These are phyloP conservation scores for Diarsia rubi DNA, from an alignment of 2,888 invertebrate genomes.

Conservation along the genomic window DNA sequence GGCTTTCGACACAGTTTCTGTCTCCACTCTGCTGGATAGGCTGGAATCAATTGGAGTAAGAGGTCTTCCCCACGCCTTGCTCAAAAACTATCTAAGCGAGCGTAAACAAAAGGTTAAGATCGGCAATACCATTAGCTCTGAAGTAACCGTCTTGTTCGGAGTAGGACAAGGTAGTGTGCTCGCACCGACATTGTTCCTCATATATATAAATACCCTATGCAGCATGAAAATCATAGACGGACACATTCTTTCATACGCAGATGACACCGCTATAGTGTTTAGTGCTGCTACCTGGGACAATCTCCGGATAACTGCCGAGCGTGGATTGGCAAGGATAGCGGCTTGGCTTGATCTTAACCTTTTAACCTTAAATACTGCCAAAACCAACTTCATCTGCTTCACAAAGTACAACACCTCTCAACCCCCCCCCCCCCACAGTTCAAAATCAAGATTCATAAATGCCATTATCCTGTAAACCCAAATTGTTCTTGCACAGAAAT, in stretches of 20 bases:
- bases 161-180: constrained; percentile 5
- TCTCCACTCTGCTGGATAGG: not conserved
- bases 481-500: not conserved
- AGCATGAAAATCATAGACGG: not conserved
- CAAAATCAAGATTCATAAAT: not conserved
- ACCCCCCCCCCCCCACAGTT: not conserved
- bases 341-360: not conserved
- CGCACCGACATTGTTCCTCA: not conserved
- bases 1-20: no score
- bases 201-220: not conserved
- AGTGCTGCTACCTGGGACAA: not conserved
- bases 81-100: not conserved
- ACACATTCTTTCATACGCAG: not conserved
- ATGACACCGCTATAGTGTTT: not conserved
- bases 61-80: not conserved
- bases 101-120: constrained; percentile 7
- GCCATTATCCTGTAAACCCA: not conserved
- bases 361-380: not conserved
- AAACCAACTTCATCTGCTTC: constrained; percentile 1
- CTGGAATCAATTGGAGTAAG: not conserved
- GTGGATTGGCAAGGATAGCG: not conserved
- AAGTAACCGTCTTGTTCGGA: not conserved
- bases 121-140: not conserved
- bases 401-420: not conserved
- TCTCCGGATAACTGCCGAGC: not conserved